Base-by-base conservation (phyloP, 2,797 vertebrate genomes). In the Crenuchus spilurus region DNA sequence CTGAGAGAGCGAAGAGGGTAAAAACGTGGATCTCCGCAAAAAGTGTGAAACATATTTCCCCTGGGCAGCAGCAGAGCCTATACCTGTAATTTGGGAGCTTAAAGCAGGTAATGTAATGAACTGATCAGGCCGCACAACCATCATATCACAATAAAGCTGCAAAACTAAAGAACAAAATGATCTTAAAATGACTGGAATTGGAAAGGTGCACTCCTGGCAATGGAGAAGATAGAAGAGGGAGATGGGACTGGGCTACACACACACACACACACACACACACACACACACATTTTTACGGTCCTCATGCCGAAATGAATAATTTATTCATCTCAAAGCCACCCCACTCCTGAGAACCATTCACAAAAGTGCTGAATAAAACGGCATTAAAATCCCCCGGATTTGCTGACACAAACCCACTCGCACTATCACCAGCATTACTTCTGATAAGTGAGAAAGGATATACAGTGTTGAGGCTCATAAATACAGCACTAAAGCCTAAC, bases 271-370 rank as follows among this genome's bases (percentile, higher is more conserved):
- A 5, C 24, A 30, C 42, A 30, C 42, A 35, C 22, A 7, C 22
- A 28, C 44, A 13, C 52, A 33, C 14, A 0, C 69, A 49, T 46
- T 30, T 30, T 72, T 51, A 57, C 41, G 78, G 77, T 75, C 74
- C 70, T 76, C 67, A 69, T 78, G 70, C 74, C 77, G 58, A 58
- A 74, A 82, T 86, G 81, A 85, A 86, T 82, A 76, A 81, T 76
- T 83, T 76, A 80, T 78, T 70, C 66, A 75, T 82, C 77, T 76
- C 71, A 58, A 65, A 84, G 58, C 58, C 57, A 70, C 66, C 24
- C 44, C 64, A 82, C 84, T 83, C 77, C 72, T 78, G 79, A 82
- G 82, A 84, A 76, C 49, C 51, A 78, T 78, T 79, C 46, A 74
- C 64, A 71, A 55, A 78, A 80, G 73, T 75, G 76, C 76, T 77